Evolutionary conservation across 2,888 invertebrate genomes (phyloP), one percentile per base, ranked within the genome.

Genomic region (Nomada ruficornis): DNA sequence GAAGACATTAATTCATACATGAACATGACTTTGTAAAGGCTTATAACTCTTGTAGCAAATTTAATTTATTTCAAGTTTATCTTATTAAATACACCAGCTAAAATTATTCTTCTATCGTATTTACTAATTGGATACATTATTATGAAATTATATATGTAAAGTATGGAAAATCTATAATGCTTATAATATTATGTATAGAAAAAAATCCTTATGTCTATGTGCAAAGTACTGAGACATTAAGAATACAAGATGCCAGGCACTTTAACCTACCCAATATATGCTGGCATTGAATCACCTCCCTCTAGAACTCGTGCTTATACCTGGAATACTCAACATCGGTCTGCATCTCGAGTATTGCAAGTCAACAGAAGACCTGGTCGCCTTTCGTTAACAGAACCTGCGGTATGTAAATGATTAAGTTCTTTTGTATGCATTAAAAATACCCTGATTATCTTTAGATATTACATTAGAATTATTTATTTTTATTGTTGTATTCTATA

Each of bases 241-340:
- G 63, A 74, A 47, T 20, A 50, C 55, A 88, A 88, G 44, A 93
- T 93, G 93, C 93, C 93, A 84, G 93, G 91, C 50, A 93, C 93
- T 50, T 85, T 93, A 84, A 93, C 92, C 26, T 93, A 93, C 87
- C 93, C 93, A 60, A 93, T 93, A 84, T 93, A 92, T 77, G 93
- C 91, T 29, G 92, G 91, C 54, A 92, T 93, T 50, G 93, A 93
- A 85, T 85, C 91, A 85, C 83, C 91, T 67, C 86, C 88, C 9
- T 89, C 88, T 26, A 91, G 93, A 84, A 89, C 88, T 73, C 88
- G 93, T 67, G 90, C 93, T 70, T 90, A 92, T 70, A 91, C 91
- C 7, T 93, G 93, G 92, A 91, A 87, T 75, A 82, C 88, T 7
- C 89, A 91, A 20, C 87, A 91, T 60, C 83, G 87, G 68, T 86